phyloP scores from a whole-genome alignment of 1,140 invertebrate genomes.

The Trichoplusia ni region DNA sequence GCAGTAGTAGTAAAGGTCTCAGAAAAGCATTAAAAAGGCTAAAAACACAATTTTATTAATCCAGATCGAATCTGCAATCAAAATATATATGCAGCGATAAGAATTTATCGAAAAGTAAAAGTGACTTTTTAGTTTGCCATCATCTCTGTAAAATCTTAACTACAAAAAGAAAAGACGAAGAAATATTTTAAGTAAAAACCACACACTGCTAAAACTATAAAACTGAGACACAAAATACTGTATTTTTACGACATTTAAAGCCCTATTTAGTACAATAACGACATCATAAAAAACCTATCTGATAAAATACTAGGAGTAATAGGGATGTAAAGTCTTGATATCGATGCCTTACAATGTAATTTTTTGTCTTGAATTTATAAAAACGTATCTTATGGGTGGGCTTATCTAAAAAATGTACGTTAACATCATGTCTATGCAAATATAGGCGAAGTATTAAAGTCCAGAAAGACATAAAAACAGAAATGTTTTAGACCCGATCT shows the following conservation, averaged over 20 bases:
- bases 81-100: no score
- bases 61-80: no score
- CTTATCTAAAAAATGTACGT: conserved; percentile 12
- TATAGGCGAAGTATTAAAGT: no score
- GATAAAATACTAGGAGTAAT: neutral
- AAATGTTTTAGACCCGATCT: no score
- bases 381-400: neutral
- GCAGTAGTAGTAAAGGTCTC: no score
- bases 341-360: neutral
- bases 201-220: neutral
- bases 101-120: no score
- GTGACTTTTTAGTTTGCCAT: no score
- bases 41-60: no score
- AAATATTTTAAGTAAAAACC: neutral
- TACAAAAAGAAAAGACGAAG: neutral
- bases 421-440: conserved; percentile 44
- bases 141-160: no score
- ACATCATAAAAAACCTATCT: conserved; percentile 3
- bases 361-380: neutral
- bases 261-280: neutral
- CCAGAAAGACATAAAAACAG: no score
- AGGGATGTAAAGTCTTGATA: neutral
- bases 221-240: neutral
- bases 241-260: neutral
- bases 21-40: no score